Evolutionary conservation across 2,113 vertebrate species (phyloP), one percentile per base, ranked within the genome.

Genomic region (Jacana jacana): DNA sequence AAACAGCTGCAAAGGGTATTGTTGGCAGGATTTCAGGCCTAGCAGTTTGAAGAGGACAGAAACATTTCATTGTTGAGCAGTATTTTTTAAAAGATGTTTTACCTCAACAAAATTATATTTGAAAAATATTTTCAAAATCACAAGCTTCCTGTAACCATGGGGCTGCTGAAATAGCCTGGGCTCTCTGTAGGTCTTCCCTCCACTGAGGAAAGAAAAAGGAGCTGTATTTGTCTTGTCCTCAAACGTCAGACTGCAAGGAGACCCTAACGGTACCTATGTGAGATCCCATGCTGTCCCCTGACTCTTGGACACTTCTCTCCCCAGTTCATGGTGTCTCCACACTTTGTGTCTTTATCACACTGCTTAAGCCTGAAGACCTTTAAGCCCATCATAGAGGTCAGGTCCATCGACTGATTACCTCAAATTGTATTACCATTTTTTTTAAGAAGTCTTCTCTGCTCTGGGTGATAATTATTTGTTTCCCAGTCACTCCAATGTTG

Each of bases 1-100:
- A 98, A 98, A 97, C 94, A 98, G 88, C 81, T 91, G 83, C 90
- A 95, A 97, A 96, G 52, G 61, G 70, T 89, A 94, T 91, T 96
- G 83, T 70, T 98, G 97, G 95, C 96, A 97, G 86, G 46, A 94
- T 85, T 97, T 98, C 96, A 98, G 88, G 69, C 86, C 72, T 65
- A 86, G 54, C 52, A 97, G 51, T 97, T 77, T 97, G 89, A 96
- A 92, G 65, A 96, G n/a, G 92, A 97, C 80, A 97, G 95, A 98
- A 97, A 97, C 40, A 96, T 85, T 96, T 97, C 65, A 95, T 96
- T 97, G 92, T 95, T 92, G 66, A 96, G 65, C 86, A 96, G 93
- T 79, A 82, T 86, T 95, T 96, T 89, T 94, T 89, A 94, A 97
- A 97, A 95, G 69, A 93, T 97, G 84, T 94, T 97, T 97, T 97